These are phyloP conservation scores for Tholera decimalis DNA, from an alignment of 2,888 invertebrate species.

Conservation along the genomic window DNA sequence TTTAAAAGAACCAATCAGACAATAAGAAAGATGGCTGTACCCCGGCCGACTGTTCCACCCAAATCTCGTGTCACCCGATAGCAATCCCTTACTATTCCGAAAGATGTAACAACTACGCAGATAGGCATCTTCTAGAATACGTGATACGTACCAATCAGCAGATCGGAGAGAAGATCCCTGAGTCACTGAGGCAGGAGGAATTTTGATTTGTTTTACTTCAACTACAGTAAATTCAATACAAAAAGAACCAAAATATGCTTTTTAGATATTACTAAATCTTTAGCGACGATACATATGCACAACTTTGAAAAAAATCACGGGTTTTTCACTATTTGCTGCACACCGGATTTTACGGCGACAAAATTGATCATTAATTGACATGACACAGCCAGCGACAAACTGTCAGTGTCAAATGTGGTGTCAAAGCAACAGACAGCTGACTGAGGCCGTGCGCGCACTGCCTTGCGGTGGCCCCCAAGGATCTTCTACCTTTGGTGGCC, in stretches of 20 bases:
- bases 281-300: slow-evolving; percentile 2
- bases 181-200: slow-evolving; percentile 84
- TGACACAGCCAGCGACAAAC: background rate
- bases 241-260: background rate
- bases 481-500: too few species aligned
- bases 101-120: slow-evolving; percentile 6
- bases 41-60: background rate
- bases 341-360: slow-evolving; percentile 37
- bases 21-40: background rate
- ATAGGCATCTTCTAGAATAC: slow-evolving; percentile 2
- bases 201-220: slow-evolving; percentile 75
- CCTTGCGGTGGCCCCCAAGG: too few species aligned
- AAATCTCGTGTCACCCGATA: background rate
- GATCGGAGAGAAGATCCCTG: slow-evolving; percentile 82
- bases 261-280: slow-evolving; percentile 1
- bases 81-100: background rate
- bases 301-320: background rate
- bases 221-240: slow-evolving; percentile 29
- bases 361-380: slow-evolving; percentile 19
- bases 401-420: background rate
- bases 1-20: background rate
- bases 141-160: slow-evolving; percentile 78
- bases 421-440: background rate
- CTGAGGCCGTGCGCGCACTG: too few species aligned
- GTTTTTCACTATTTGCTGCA: slow-evolving; percentile 17